Percentiles rank a stretch among this genome's conserved stretches.
These are phyloP conservation scores for Cyclargus thomasi DNA, from an alignment of 1,140 invertebrate genomes.

Conservation along the genomic window DNA sequence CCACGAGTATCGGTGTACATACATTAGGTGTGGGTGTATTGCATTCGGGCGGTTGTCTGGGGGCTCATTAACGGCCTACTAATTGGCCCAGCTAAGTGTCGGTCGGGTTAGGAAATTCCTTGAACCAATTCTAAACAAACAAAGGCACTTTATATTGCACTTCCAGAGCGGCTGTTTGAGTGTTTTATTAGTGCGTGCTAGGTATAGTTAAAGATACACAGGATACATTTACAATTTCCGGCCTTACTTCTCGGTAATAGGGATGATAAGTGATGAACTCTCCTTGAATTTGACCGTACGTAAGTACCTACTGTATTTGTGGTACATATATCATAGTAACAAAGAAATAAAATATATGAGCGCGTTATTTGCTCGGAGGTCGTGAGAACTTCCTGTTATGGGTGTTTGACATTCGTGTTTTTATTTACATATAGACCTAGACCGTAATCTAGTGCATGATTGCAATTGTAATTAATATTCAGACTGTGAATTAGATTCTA, in stretches of 20 bases:
- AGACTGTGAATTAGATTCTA: too few species aligned
- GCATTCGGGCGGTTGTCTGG: constrained; percentile 44
- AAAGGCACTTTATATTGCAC: constrained; percentile 27
- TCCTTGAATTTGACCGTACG: too few species aligned
- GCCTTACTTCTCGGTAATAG: too few species aligned
- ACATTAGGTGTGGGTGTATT: constrained; percentile 20
- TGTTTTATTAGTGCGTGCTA: constrained; percentile 16
- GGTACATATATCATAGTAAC: not conserved
- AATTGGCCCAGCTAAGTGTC: constrained; percentile 60
- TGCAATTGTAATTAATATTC: too few species aligned
- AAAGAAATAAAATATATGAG: not conserved
- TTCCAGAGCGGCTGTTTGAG: constrained; percentile 21
- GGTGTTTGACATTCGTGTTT: not conserved
- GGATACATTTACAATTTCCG: too few species aligned
- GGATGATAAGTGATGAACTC: too few species aligned
- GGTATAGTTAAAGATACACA: not conserved
- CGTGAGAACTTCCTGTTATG: not conserved
- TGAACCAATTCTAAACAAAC: constrained; percentile 51
- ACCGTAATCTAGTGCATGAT: too few species aligned
- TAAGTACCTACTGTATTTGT: not conserved
- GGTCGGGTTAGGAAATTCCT: constrained; percentile 54
- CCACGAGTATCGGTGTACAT: constrained; percentile 5
- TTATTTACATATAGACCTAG: not conserved
- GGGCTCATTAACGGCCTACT: constrained; percentile 63
- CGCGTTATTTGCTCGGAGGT: not conserved